Evolutionary conservation across 2,113 vertebrate genomes (phyloP), one percentile per base, ranked within the genome.

Genomic region (Oostethus manadensis): DNA sequence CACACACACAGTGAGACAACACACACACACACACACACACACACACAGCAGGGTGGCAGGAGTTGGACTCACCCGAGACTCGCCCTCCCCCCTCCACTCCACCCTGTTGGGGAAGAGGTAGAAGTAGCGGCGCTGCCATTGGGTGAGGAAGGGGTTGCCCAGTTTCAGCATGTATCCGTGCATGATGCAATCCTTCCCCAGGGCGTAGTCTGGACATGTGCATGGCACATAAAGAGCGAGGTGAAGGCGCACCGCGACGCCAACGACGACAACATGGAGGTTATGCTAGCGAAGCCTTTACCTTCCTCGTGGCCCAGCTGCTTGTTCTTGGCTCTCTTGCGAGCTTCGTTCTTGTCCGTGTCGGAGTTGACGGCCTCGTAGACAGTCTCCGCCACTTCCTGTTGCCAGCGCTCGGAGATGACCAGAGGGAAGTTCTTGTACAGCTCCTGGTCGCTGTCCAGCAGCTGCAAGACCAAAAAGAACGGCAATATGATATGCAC

Each of bases 361-460:
- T 99, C 97, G 0, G 87, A 88, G 61, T 99, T 99, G 64, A 98
- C 94, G 0, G 95, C 93, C 38, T 97, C 95, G 56, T 96, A 98
- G 35, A 99, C 94, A 0, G 97, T 99, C 84, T 98, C 96, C 0
- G 93, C 93, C 70, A 99, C 95, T 68, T 99, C 97, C 87, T 98
- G 96, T 89, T 99, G 96, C 97, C 97, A 99, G 77, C 97, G 97
- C 79, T 99, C 97, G 0, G 97, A 98, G 81, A 98, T 96, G 51
- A 99, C 95, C 90, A 99, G 74, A 0, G 97, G 95, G 79, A 99
- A 99, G 90, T 99, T 99, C 90, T 94, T 98, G 77, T 99, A 99
- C 26, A 98, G 91, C 51, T 98, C 97, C 86, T 99, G 97, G 89
- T 99, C 97, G 40, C 94, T 95, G 76, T 99, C 97, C 68, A 99